Conservation (phyloP, 1,140 invertebrate genomes). For the Asobara japonica region DNA sequence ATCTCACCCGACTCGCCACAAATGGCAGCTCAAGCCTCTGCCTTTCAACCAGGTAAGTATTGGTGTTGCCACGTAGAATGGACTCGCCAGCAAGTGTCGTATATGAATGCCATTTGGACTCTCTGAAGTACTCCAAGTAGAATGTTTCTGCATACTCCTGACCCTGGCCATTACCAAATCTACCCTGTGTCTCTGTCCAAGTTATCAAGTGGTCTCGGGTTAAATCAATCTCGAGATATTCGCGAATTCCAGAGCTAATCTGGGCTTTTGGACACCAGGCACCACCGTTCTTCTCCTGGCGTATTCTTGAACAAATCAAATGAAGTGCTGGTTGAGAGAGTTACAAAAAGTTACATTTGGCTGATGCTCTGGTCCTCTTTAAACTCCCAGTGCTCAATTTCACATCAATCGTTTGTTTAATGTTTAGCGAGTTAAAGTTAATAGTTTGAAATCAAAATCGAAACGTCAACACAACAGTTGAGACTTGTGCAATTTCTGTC, state of each 20-base stretch:
- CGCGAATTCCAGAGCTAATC: slow-evolving; percentile 77
- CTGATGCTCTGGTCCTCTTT: too few relatives aligned
- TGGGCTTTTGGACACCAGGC: slow-evolving; percentile 93
- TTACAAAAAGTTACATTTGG: too few relatives aligned
- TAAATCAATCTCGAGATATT: slow-evolving; percentile 90
- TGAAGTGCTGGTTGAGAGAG: too few relatives aligned
- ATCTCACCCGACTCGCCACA: slow-evolving; percentile 85
- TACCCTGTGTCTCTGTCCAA: slow-evolving; percentile 89
- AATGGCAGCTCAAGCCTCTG: slow-evolving; percentile 85
- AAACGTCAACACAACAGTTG: too few relatives aligned
- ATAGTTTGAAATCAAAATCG: too few relatives aligned
- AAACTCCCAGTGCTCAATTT: too few relatives aligned
- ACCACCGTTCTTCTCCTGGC: slow-evolving; percentile 87
- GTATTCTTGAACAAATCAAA: slow-evolving; percentile 76
- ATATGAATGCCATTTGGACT: slow-evolving; percentile 80
- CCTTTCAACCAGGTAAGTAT: slow-evolving; percentile 85
- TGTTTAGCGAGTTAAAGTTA: too few relatives aligned
- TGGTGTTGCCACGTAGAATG: slow-evolving; percentile 87
- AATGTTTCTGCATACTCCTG: slow-evolving; percentile 89
- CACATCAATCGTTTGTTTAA: too few relatives aligned
- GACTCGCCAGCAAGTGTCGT: slow-evolving; percentile 78
- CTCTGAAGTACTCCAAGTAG: slow-evolving; percentile 85
- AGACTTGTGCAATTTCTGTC: too few relatives aligned
- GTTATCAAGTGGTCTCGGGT: slow-evolving; percentile 81
- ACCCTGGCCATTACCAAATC: slow-evolving; percentile 94